Evolutionary conservation across 64 coral and sea anemone genomes (phyloP).

Genomic region (Pachyseris speciosa): DNA sequence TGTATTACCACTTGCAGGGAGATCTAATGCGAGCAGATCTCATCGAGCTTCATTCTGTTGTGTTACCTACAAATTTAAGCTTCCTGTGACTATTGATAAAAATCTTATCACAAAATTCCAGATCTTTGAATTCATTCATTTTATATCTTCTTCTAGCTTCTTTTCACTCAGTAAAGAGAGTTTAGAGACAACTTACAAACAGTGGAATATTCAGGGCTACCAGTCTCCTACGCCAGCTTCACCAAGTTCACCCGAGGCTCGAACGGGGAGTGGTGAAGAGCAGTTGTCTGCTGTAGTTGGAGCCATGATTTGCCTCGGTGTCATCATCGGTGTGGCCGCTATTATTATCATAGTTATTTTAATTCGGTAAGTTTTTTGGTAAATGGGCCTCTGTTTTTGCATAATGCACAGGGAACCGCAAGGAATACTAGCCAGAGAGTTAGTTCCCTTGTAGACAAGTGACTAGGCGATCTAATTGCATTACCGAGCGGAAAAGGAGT

Average conservation of each 20-base stretch:
- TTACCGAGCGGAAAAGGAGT: too few species aligned
- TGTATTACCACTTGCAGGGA: too few species aligned
- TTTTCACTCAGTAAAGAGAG: not conserved
- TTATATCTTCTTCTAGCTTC: not conserved
- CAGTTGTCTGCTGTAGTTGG: slow-evolving; percentile 61
- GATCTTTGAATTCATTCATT: too few species aligned
- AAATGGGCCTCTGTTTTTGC: not conserved
- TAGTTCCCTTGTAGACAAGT: too few species aligned
- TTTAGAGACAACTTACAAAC: slow-evolving; percentile 8
- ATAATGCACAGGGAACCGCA: not conserved
- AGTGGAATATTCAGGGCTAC: slow-evolving; percentile 61
- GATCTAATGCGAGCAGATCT: too few species aligned
- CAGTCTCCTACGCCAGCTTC: not conserved
- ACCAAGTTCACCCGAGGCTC: not conserved
- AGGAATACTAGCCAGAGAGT: too few species aligned
- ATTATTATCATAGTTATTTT: slow-evolving; percentile 82
- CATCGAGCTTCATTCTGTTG: too few species aligned
- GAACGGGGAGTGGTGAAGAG: not conserved
- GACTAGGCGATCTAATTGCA: too few species aligned
- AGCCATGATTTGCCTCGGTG: slow-evolving; percentile 72
- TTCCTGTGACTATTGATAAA: too few species aligned
- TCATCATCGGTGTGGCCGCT: slow-evolving; percentile 75
- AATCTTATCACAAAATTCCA: too few species aligned
- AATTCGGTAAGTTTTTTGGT: slow-evolving; percentile 50
- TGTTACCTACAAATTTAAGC: too few species aligned